These are phyloP conservation scores for Botia almorhae DNA, from an alignment of 2,797 vertebrate species.

Conservation along the genomic window DNA sequence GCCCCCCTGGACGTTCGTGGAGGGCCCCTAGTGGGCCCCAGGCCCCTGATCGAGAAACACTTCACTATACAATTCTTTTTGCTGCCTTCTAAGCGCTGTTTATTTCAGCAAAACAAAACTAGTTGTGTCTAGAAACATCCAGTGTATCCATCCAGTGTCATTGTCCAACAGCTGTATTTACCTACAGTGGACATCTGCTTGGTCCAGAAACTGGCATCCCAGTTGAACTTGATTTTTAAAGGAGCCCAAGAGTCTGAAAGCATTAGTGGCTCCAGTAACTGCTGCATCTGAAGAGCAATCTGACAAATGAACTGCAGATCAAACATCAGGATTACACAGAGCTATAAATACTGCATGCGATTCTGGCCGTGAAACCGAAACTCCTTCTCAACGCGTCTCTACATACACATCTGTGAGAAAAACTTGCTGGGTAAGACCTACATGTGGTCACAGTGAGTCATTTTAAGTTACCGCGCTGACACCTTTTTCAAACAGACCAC, in stretches of 20 bases:
- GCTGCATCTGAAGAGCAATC: conserved; percentile 97
- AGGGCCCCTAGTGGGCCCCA: too few species aligned
- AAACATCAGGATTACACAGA: conserved; percentile 27
- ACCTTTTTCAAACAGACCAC: conserved; percentile 21
- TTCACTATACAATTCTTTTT: too few species aligned
- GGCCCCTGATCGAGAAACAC: too few species aligned
- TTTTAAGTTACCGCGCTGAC: neutral
- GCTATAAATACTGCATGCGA: conserved; percentile 39
- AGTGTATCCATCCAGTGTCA: neutral
- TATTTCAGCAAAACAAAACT: neutral
- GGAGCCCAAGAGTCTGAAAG: conserved; percentile 83
- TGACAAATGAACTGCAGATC: conserved; percentile 65
- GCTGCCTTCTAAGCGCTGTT: neutral
- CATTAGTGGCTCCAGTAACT: conserved; percentile 86
- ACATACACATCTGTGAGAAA: neutral
- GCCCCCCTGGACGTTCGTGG: too few species aligned
- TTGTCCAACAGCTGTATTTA: conserved; percentile 62
- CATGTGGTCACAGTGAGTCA: neutral
- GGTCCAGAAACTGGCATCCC: conserved; percentile 97
- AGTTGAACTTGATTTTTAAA: conserved; percentile 93
- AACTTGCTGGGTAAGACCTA: neutral
- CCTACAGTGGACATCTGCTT: conserved; percentile 92
- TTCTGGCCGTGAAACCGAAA: conserved; percentile 29
- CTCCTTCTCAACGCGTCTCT: neutral
- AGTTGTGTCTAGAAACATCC: neutral